A percentile compares a stretch with the other conserved stretches of the same genome.
Conservation (phyloP, 2,113 vertebrate genomes). For the Crotalus tigris region DNA sequence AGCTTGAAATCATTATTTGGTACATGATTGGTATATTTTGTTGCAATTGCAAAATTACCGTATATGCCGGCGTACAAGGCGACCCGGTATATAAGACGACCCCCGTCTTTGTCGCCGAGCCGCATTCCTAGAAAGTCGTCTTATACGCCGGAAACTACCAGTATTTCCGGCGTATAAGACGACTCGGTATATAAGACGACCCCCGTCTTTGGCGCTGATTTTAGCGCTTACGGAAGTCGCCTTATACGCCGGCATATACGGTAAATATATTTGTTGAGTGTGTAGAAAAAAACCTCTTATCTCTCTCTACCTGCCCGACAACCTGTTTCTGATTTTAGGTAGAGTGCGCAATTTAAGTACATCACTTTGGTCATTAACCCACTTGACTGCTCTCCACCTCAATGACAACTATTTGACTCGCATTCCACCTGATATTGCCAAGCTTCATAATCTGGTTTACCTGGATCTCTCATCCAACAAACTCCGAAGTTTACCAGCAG, state of each 20-base stretch:
- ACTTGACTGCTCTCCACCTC: conserved; percentile 96
- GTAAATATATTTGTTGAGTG: not conserved
- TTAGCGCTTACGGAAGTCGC: too few relatives aligned
- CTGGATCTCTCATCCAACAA: conserved; percentile 99
- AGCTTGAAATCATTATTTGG: not conserved
- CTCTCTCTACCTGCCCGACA: not conserved
- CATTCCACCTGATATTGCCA: conserved; percentile 97
- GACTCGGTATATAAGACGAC: too few relatives aligned
- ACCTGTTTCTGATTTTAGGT: conserved; percentile 71
- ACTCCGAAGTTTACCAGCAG: conserved; percentile 98
- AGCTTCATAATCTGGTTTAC: conserved; percentile 96
- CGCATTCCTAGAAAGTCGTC: too few relatives aligned
- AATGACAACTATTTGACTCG: conserved; percentile 97
- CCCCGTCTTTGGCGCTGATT: too few relatives aligned
- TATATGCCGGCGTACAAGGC: too few relatives aligned
- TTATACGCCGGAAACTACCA: too few relatives aligned
- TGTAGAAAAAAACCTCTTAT: conserved; percentile 11
- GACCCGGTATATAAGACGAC: too few relatives aligned
- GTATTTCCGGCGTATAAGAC: too few relatives aligned
- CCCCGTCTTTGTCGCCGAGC: too few relatives aligned
- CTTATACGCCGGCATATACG: too few relatives aligned
- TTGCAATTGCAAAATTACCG: not conserved
- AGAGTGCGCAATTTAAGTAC: conserved; percentile 93
- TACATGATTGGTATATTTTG: not conserved
- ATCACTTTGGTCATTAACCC: conserved; percentile 93